Percentiles rank a stretch among this genome's conserved stretches.
phyloP scores from a whole-genome alignment of 2,888 invertebrate genomes.

The Amblyjoppa proteus region DNA sequence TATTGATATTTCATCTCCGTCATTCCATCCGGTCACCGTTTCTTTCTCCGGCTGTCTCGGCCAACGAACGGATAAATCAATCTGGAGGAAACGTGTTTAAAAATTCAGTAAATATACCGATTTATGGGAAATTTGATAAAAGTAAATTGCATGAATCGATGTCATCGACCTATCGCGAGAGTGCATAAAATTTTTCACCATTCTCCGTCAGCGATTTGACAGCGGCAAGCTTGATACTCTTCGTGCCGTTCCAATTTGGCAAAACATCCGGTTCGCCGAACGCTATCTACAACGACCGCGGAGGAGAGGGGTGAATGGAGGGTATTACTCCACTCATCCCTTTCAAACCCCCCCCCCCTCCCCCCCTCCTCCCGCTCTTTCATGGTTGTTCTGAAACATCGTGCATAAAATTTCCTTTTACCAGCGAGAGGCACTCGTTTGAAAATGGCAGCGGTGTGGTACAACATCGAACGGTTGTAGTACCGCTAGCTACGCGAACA shows the following conservation, averaged over 20 bases:
- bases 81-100: neutral
- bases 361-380: constrained; percentile 1
- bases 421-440: constrained; percentile 30
- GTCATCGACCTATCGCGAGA: neutral
- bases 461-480: constrained; percentile 37
- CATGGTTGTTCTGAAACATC: constrained; percentile 58
- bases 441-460: constrained; percentile 31
- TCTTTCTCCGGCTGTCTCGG: neutral
- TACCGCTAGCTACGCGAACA: constrained; percentile 5
- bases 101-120: neutral
- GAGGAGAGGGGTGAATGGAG: neutral
- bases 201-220: neutral
- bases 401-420: constrained; percentile 49
- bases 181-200: constrained; percentile 16
- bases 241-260: constrained; percentile 12
- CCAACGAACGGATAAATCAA: neutral
- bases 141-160: neutral
- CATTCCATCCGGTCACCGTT: constrained; percentile 2
- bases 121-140: neutral
- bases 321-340: constrained; percentile 39
- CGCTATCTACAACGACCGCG: constrained; percentile 18
- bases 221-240: neutral
- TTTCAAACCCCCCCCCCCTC: neutral
- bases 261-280: constrained; percentile 34
- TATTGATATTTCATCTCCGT: neutral